Conservation (phyloP, 1,140 invertebrate genomes). For the Sipha flava region DNA sequence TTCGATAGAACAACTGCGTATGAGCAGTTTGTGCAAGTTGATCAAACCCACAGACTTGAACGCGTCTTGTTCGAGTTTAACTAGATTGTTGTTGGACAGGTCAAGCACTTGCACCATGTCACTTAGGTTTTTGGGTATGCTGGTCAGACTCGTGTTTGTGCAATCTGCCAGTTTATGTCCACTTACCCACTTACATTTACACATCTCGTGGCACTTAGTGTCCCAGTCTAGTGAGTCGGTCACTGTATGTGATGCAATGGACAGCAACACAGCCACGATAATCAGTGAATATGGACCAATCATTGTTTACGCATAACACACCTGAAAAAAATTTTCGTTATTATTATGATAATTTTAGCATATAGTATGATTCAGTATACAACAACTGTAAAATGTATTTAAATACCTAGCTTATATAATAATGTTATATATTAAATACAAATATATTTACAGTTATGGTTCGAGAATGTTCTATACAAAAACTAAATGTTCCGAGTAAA, state of each 20-base stretch:
- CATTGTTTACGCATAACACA: constrained; percentile 18
- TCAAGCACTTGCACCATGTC: constrained; percentile 66
- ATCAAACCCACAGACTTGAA: constrained; percentile 61
- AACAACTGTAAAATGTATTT: too few species aligned
- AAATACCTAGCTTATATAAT: too few species aligned
- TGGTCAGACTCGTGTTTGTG: constrained; percentile 50
- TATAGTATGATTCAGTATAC: too few species aligned
- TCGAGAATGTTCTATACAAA: too few species aligned
- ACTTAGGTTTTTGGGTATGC: constrained; percentile 62
- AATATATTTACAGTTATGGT: too few species aligned
- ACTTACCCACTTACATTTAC: constrained; percentile 67
- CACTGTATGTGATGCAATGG: background rate
- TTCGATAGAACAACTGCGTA: constrained; percentile 63
- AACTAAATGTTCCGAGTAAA: too few species aligned
- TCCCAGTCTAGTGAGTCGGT: constrained; percentile 49
- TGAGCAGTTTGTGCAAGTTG: constrained; percentile 70
- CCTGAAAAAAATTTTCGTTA: too few species aligned
- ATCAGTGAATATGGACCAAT: background rate
- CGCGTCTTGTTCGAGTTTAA: constrained; percentile 54
- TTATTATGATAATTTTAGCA: too few species aligned
- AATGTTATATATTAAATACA: too few species aligned
- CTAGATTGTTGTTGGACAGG: constrained; percentile 61
- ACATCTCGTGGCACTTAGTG: constrained; percentile 47
- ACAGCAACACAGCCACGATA: background rate
- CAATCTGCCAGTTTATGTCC: constrained; percentile 76